Percentiles rank a stretch among this genome's conserved stretches.
Evolutionary conservation across 2,113 vertebrate genomes (phyloP).

Genomic region (Ptychochromis oligacanthus): DNA sequence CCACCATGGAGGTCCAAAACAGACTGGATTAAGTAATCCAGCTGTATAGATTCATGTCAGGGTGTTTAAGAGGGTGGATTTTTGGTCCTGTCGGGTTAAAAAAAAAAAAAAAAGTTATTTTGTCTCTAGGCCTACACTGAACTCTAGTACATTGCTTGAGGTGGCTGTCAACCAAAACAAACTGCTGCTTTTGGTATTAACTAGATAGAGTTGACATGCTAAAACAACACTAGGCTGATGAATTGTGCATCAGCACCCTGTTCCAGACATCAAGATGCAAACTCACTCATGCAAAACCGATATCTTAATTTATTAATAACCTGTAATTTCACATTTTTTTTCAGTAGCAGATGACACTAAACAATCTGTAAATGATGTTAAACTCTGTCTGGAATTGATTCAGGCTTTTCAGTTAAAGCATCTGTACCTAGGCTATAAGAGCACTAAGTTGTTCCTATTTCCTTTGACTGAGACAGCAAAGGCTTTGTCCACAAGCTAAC

Average conservation of each 20-base stretch:
- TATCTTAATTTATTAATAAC: neutral
- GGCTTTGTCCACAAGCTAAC: neutral
- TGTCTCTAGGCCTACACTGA: neutral
- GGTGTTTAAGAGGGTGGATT: slow-evolving; percentile 24
- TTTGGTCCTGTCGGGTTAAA: slow-evolving; percentile 10
- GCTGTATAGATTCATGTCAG: slow-evolving; percentile 42
- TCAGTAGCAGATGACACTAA: neutral
- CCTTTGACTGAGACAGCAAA: neutral
- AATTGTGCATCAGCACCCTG: neutral
- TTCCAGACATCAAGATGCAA: slow-evolving; percentile 12
- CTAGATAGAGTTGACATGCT: neutral
- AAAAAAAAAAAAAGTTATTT: slow-evolving; percentile 2
- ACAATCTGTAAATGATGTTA: neutral
- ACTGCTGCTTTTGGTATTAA: neutral
- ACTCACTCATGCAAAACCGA: neutral
- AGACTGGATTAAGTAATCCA: slow-evolving; percentile 47
- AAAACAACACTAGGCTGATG: slow-evolving; percentile 5
- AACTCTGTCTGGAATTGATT: neutral
- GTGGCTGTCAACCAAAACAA: neutral
- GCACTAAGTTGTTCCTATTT: neutral
- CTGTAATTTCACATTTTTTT: neutral
- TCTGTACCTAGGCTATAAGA: neutral
- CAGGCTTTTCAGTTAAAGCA: neutral
- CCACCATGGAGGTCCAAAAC: slow-evolving; percentile 53
- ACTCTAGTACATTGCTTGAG: neutral